phyloP scores from a whole-genome alignment of 2,888 invertebrate species.

The Calephelis perditalis region DNA sequence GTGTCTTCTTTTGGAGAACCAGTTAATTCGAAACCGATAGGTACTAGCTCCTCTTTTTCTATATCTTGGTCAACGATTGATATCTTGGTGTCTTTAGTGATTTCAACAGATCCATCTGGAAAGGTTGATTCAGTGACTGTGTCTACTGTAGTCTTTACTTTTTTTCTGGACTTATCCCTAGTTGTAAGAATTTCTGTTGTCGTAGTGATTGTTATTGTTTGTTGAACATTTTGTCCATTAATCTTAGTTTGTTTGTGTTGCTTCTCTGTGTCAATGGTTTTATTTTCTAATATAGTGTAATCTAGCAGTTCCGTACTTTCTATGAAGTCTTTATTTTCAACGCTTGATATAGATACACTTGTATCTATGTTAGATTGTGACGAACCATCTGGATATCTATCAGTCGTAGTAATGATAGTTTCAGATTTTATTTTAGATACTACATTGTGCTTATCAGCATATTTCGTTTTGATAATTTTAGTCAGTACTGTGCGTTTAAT shows the following conservation, averaged over 20 bases:
- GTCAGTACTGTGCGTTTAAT: constrained; percentile 57
- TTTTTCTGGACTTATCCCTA: constrained; percentile 50
- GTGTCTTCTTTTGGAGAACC: constrained; percentile 46
- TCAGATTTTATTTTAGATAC: constrained; percentile 59
- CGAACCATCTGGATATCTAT: constrained; percentile 68
- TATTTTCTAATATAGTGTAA: constrained; percentile 49
- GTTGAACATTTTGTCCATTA: constrained; percentile 52
- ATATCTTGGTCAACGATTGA: constrained; percentile 51
- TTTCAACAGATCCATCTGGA: constrained; percentile 58
- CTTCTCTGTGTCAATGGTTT: constrained; percentile 47
- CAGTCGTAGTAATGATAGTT: constrained; percentile 56
- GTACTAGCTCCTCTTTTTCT: constrained; percentile 36
- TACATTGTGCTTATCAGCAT: constrained; percentile 46
- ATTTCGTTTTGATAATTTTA: constrained; percentile 52
- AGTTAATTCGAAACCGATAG: constrained; percentile 41
- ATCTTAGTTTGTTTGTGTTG: constrained; percentile 47
- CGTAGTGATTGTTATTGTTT: constrained; percentile 57
- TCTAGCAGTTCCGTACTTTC: constrained; percentile 50
- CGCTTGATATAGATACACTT: constrained; percentile 55
- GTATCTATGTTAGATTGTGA: constrained; percentile 59
- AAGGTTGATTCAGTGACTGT: constrained; percentile 57
- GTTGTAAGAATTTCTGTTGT: constrained; percentile 56
- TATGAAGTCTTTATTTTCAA: constrained; percentile 39
- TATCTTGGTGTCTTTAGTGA: constrained; percentile 62
- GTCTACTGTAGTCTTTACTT: constrained; percentile 59